Base-by-base conservation (phyloP, 2,888 invertebrate genomes). In the Cerceris rybyensis region DNA sequence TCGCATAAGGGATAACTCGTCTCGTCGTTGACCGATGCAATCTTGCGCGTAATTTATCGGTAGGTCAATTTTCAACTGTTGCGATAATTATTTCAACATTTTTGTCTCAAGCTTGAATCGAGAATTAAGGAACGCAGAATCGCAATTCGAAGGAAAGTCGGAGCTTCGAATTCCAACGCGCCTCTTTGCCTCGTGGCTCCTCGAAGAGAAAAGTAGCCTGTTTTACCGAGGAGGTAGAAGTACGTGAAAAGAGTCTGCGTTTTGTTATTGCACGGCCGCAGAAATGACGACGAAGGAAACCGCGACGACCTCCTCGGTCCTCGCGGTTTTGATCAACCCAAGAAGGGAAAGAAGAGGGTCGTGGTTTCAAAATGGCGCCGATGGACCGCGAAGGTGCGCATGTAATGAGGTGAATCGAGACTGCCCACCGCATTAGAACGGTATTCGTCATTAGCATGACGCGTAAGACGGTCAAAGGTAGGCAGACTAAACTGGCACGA, bases 361-460 rank as follows among this genome's bases (percentile, higher is more conserved):
- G 71, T 66, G 80, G 79, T 80, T 80, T 80, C 71, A 79, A 80
- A 55, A 80, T 79, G 79, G 79, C 69, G 70, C 11, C 54, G 59
- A 39, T 74, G 78, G 46, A 67, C 73, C 78, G 66, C 73, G 66
- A 66, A 59, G 70, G 61, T 64, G 75, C 64, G 65, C 70, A 61
- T 50, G 75, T 82, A 85, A 86, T 69, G 81, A 81, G 75, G 63
- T 76, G 75, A 80, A 81, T 87, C 80, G 75, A 80, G 76, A 79
- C 76, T 80, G 70, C 39, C 71, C 71, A 66, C 75, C 63, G 77
- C 72, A 69, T 82, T 76, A 76, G 74, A 81, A 85, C 81, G 81
- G 74, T 80, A 85, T 84, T 84, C 83, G 70, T 80, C 81, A 78
- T 84, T 81, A 80, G 78, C 73, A 69, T 67, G 73, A 76, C 46